Conservation (phyloP, 2,888 invertebrate species). For the Fragum whitleyi region DNA sequence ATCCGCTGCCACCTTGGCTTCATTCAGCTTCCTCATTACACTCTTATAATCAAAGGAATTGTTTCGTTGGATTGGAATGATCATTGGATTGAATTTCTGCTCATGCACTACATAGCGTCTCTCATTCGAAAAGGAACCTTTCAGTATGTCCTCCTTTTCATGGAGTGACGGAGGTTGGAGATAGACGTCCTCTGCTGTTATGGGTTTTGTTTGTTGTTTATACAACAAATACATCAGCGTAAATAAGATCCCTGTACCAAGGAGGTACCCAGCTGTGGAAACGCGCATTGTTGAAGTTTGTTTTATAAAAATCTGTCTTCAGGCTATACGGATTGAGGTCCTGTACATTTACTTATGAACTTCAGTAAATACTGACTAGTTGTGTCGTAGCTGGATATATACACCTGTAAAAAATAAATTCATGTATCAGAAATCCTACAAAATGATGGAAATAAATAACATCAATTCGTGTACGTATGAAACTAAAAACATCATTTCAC, state of each 20-base stretch:
- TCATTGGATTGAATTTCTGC: constrained; percentile 48
- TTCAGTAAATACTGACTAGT: too few relatives aligned
- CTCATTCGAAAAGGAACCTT: constrained; percentile 34
- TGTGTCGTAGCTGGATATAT: too few relatives aligned
- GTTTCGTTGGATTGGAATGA: constrained; percentile 42
- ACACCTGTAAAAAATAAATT: too few relatives aligned
- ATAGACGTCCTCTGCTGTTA: constrained; percentile 35
- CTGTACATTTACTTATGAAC: too few relatives aligned
- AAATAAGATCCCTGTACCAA: constrained; percentile 30
- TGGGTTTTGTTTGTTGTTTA: constrained; percentile 34
- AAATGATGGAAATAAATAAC: too few relatives aligned
- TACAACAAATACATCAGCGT: constrained; percentile 44
- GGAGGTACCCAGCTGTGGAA: constrained; percentile 27
- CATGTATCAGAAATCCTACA: too few relatives aligned
- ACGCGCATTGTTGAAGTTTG: constrained; percentile 2
- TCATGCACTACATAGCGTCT: constrained; percentile 40
- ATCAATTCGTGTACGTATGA: too few relatives aligned
- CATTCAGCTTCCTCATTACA: constrained; percentile 60
- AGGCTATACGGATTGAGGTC: too few relatives aligned
- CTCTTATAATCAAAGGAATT: constrained; percentile 40
- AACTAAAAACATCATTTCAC: too few relatives aligned
- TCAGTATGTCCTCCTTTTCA: neutral
- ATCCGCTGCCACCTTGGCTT: constrained; percentile 53
- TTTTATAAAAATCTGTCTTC: constrained; percentile 16
- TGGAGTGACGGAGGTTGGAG: constrained; percentile 26